Evolutionary conservation across 2,797 vertebrate genomes (phyloP).

Genomic region (Smutsia gigantea): DNA sequence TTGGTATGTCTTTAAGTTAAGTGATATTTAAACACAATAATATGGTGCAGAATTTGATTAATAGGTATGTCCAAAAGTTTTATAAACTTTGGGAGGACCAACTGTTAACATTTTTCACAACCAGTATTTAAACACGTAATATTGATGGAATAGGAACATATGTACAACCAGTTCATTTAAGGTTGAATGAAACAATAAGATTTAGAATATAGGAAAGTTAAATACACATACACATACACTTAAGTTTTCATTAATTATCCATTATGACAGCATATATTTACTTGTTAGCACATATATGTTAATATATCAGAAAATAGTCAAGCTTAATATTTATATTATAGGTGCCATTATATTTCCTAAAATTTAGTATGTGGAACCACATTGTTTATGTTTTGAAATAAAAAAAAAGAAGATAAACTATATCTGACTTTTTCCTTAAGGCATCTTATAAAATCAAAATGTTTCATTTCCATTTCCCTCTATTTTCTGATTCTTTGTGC

Average conservation of each 20-base stretch:
- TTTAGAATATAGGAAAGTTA: neutral
- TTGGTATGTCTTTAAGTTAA: neutral
- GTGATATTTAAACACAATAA: neutral
- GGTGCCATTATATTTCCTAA: neutral
- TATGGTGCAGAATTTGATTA: constrained; percentile 3
- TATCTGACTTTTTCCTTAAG: neutral
- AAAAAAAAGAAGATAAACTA: constrained; percentile 21
- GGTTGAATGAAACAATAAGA: neutral
- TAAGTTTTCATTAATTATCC: neutral
- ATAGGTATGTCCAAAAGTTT: neutral
- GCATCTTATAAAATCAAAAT: constrained; percentile 34
- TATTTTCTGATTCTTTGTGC: constrained; percentile 70
- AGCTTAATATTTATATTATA: neutral
- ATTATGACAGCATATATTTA: neutral
- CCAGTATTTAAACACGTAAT: neutral
- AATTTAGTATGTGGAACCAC: neutral
- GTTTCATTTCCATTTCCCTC: constrained; percentile 68
- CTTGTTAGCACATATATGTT: neutral
- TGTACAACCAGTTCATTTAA: neutral
- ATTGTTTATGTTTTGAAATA: constrained; percentile 17
- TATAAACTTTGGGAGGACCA: neutral
- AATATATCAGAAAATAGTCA: neutral
- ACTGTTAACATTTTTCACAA: neutral
- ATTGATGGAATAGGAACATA: neutral
- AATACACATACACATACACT: neutral